These are phyloP conservation scores for Aurelia aurita DNA, from an alignment of 30 jellyfish, hydroid and myxozoan genomes.

Conservation along the genomic window DNA sequence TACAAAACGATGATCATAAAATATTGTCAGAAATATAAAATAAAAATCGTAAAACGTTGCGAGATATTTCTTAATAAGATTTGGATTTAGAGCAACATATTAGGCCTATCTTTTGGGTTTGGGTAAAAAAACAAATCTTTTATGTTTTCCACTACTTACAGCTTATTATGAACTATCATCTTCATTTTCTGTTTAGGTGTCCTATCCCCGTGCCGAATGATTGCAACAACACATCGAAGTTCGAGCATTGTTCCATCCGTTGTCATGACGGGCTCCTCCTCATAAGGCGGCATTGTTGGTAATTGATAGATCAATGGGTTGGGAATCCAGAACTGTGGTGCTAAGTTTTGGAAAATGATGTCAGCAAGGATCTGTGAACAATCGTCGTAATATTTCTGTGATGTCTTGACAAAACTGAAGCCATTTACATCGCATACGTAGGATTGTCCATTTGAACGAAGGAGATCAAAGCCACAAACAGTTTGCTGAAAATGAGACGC, in stretches of 20 bases:
- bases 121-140: too few species aligned
- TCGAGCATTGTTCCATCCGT: slow-evolving; percentile 92
- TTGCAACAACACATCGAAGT: slow-evolving; percentile 95
- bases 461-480: slow-evolving; percentile 98
- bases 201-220: slow-evolving; percentile 98
- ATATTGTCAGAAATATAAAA: too few species aligned
- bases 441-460: slow-evolving; percentile 94
- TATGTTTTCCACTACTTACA: slow-evolving; percentile 79
- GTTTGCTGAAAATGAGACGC: slow-evolving; percentile 84
- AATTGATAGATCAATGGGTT: slow-evolving; percentile 68
- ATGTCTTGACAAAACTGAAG: slow-evolving; percentile 97
- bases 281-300: slow-evolving; percentile 30
- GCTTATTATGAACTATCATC: slow-evolving; percentile 92
- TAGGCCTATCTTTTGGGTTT: too few species aligned
- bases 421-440: slow-evolving; percentile 99
- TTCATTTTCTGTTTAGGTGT: slow-evolving; percentile 99
- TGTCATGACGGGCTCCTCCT: slow-evolving; percentile 85
- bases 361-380: slow-evolving; percentile 97
- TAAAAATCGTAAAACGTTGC: too few species aligned
- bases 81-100: too few species aligned
- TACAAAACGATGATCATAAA: too few species aligned
- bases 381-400: slow-evolving; percentile 97
- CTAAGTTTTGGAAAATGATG: slow-evolving; percentile 86
- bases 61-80: too few species aligned
- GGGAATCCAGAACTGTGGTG: slow-evolving; percentile 99